These are phyloP conservation scores for Brachyalestes nurse DNA, from an alignment of 2,797 vertebrate genomes.

Conservation along the genomic window DNA sequence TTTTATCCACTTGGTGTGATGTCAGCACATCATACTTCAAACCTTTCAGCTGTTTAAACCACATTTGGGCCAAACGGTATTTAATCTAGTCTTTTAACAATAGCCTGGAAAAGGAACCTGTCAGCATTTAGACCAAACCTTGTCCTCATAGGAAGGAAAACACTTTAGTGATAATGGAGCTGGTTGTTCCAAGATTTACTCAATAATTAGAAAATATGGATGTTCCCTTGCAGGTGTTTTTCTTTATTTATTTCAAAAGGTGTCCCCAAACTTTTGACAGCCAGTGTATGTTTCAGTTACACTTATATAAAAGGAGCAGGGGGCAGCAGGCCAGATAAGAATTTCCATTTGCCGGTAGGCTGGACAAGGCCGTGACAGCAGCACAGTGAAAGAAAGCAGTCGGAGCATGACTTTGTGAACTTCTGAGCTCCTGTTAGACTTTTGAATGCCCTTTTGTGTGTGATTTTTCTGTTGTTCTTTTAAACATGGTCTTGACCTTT, in stretches of 20 bases:
- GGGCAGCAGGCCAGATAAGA: constrained; percentile 31
- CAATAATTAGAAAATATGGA: not conserved
- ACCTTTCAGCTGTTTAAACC: not conserved
- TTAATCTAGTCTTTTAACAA: not conserved
- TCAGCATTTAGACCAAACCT: not conserved
- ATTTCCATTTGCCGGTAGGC: constrained; percentile 46
- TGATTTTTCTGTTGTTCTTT: constrained; percentile 29
- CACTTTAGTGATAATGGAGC: not conserved
- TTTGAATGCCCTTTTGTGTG: constrained; percentile 36
- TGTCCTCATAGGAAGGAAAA: not conserved
- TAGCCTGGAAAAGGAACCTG: not conserved
- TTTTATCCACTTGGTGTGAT: not conserved
- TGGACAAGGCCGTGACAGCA: constrained; percentile 31
- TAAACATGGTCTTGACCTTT: constrained; percentile 42
- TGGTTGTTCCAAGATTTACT: not conserved
- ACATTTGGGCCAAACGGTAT: not conserved
- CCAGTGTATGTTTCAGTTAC: constrained; percentile 39
- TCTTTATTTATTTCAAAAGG: not conserved
- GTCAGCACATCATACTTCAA: not conserved
- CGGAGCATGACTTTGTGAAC: constrained; percentile 35
- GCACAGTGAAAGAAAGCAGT: constrained; percentile 24
- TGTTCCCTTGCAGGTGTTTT: not conserved
- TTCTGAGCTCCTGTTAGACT: constrained; percentile 25
- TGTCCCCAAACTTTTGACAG: not conserved
- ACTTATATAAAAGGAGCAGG: constrained; percentile 37